Base-by-base conservation (phyloP, 2,888 invertebrate genomes). In the Macrophya alboannulata region DNA sequence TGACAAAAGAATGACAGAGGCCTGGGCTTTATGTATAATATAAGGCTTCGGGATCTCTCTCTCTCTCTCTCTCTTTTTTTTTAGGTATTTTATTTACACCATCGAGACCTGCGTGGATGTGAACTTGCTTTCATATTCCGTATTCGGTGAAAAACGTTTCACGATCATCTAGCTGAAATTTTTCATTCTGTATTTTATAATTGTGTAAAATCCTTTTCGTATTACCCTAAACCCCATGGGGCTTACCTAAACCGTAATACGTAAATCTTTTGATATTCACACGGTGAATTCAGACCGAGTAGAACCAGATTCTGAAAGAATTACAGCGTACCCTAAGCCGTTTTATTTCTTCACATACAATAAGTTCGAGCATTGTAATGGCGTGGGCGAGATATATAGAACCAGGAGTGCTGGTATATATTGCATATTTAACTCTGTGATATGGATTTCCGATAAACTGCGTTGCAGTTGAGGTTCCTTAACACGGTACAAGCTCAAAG, bases 401-500 rank as follows among this genome's bases (percentile, higher is more conserved):
- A 48, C 77, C 17, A 55, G 21, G n/a, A 77, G 51, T 31, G 55
- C 10, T 62, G 43, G 79, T 79, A 59, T 79, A 59, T 40, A 43
- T 40, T 81, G 62, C 43, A 81, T 81, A 62, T 81, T 59, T 59
- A 81, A 59, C 59, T 81, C 62, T 62, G 59, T 81, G 81, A 81
- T 81, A 81, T 81, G 43, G 81, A 81, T 81, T 81, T 81, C 81
- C 81, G 62, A 81, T 81, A 81, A 81, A 81, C 62, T 81, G 81
- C 81, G 81, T 81, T 81, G 81, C 81, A 59, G 62, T 62, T 62
- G 81, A 37, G 40, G 81, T 59, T 81, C 21, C 81, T 81, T 62
- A 25, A 15, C 10, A 37, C 62, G 43, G 12, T 21, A 43, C n/a
- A 43, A 6, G 40, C 17, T 81, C 21, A 62, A 81, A 62, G 17